These are phyloP conservation scores for Agrilus biguttatus DNA, from an alignment of 2,888 invertebrate species.

Conservation along the genomic window DNA sequence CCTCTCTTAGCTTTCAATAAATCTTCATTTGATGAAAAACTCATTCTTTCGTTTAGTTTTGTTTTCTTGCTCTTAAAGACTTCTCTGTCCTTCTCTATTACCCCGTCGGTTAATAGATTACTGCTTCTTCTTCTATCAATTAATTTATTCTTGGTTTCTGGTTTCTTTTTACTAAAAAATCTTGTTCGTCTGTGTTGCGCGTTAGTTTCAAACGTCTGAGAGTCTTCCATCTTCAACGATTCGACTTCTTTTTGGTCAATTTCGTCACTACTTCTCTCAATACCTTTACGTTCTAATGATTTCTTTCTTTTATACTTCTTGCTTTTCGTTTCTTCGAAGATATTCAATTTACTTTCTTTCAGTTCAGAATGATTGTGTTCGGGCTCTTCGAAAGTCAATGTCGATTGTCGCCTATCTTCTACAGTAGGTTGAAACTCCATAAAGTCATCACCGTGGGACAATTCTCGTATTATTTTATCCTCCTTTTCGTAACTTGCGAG, in stretches of 20 bases:
- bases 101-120: too few species aligned
- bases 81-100: not conserved
- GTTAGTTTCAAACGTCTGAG: too few species aligned
- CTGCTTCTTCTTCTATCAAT: too few species aligned
- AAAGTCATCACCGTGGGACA: slow-evolving; percentile 15
- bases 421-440: slow-evolving; percentile 7
- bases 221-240: too few species aligned
- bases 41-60: not conserved
- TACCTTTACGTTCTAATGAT: not conserved
- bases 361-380: not conserved
- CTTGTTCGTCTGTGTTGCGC: too few species aligned
- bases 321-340: too few species aligned
- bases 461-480: slow-evolving; percentile 12
- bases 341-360: not conserved
- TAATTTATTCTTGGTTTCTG: too few species aligned
- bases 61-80: not conserved
- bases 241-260: too few species aligned
- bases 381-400: not conserved
- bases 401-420: not conserved
- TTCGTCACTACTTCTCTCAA: not conserved
- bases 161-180: too few species aligned
- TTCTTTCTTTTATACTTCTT: too few species aligned
- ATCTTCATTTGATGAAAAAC: not conserved
- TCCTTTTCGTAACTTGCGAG: slow-evolving; percentile 16
- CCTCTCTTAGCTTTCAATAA: not conserved